Base-by-base conservation (phyloP, 2,888 invertebrate genomes). In the Caenorhabditis virilis region DNA sequence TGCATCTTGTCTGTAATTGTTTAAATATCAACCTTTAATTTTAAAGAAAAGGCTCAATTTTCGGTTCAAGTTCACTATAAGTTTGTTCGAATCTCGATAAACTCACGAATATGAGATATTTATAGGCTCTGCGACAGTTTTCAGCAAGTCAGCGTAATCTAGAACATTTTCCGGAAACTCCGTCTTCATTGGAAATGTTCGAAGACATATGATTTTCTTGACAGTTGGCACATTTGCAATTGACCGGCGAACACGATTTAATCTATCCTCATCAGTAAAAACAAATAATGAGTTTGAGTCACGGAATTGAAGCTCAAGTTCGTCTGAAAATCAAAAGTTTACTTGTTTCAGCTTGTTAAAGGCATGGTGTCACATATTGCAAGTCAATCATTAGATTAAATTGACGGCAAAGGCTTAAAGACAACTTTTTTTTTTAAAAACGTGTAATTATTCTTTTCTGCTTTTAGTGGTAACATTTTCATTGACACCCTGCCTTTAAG, bases 271-370 rank as follows among this genome's bases (percentile, higher is more conserved):
- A 23, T 67, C 66, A 26, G 72, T 74, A 49, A 75, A 65, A 9
- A 76, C 64, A 15, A 76, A 35, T 5, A 60, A 52, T 18, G 68
- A 41, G 6, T 62, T 55, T 18, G 68, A 65, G 42, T 75, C 74
- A 9, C 38, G 33, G 47, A 76, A 74, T 33, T 76, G 76, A 0
- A 70, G 55, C 15, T 69, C 61, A 13, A 76, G 56, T 48, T 76
- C 76, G 39, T 62, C 73, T 76, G 55, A 26, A 72, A 45, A 20
- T 11, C 5, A 9, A 26, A n/a, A n/a, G n/a, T n/a, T n/a, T n/a
- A n/a, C n/a, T n/a, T n/a, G n/a, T n/a, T n/a, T n/a, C n/a, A n/a
- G n/a, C n/a, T n/a, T n/a, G n/a, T n/a, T n/a, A 46, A 27, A 26
- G 6, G 13, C 15, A 26, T 18, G 11, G n/a, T 36, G 30, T 30